Base-by-base conservation (phyloP, 2,888 invertebrate species). In the Gryllus longicercus region DNA sequence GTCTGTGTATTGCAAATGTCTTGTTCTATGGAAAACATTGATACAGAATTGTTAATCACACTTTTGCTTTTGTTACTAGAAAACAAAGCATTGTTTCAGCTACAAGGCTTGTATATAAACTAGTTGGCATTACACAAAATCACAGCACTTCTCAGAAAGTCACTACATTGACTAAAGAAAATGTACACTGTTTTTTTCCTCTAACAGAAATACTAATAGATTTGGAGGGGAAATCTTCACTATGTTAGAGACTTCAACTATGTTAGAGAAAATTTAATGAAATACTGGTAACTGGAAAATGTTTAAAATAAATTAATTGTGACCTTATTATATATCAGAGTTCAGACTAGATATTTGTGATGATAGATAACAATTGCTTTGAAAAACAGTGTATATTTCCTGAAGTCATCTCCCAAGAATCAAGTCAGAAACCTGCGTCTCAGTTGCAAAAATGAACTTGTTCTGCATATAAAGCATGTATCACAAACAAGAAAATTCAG, bases 111-210 rank as follows among this genome's bases (percentile, higher is more conserved):
- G 14, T 63, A n/a, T 63, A 63, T 63, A 63, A 63, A 63, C 63
- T 63, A 63, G 63, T n/a, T 63, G n/a, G 63, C 63, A n/a, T 63
- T 63, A 63, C 63, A 63, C n/a, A 63, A 38, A 63, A 63, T 63
- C 63, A 63, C 63, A 63, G 63, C 63, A 63, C 63, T 63, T 63
- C 63, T 18, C n/a, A 63, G 63, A 63, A 38, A 38, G 38, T 38
- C n/a, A 63, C 63, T 63, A 63, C 63, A 18, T 63, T 63, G 63
- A 63, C 63, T 63, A 3, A 63, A 16, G 63, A n/a, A n/a, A 63
- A 63, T n/a, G 8, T 63, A 63, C n/a, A 63, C n/a, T 18, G 63
- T 63, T 63, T 21, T n/a, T 38, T 38, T 38, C 5, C 38, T 5
- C 38, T 38, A 38, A 38, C 38, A 38, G 38, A 38, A 38, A 8